These are phyloP conservation scores for Etheostoma perlongum DNA, from an alignment of 2,797 vertebrate genomes.

Conservation along the genomic window DNA sequence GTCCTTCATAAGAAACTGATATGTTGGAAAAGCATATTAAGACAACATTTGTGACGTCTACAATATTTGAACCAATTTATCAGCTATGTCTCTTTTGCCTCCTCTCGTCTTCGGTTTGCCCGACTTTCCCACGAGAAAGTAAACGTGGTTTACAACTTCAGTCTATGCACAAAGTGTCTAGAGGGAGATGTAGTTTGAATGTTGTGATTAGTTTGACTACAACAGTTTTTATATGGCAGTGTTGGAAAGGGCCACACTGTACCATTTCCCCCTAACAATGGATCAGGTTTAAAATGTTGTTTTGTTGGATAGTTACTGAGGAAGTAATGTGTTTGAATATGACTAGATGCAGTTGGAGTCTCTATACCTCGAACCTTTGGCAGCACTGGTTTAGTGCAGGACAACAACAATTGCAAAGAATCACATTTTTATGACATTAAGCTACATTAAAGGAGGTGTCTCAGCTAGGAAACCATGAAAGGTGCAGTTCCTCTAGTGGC, in stretches of 20 bases:
- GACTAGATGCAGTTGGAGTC: conserved; percentile 1
- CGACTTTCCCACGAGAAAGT: not conserved
- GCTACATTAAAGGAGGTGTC: not conserved
- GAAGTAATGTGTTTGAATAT: conserved; percentile 8
- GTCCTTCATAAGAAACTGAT: not conserved
- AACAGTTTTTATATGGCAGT: not conserved
- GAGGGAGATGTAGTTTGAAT: not conserved
- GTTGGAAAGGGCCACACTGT: not conserved
- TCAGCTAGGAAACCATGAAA: not conserved
- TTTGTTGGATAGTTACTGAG: not conserved
- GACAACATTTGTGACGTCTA: not conserved
- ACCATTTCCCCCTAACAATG: not conserved
- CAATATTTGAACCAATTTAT: not conserved
- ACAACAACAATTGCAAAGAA: not conserved
- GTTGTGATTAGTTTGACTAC: not conserved
- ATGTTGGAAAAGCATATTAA: not conserved
- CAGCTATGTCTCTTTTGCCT: not conserved
- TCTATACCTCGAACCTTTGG: not conserved
- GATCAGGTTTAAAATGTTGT: not conserved
- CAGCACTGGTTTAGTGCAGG: not conserved
- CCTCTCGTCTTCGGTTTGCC: not conserved
- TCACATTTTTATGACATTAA: not conserved
- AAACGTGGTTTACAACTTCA: not conserved
- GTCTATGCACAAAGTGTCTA: conserved; percentile 1
- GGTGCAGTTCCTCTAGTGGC: conserved; percentile 28